phyloP scores from a whole-genome alignment of 2,888 invertebrate species.

The Deilephila porcellus region DNA sequence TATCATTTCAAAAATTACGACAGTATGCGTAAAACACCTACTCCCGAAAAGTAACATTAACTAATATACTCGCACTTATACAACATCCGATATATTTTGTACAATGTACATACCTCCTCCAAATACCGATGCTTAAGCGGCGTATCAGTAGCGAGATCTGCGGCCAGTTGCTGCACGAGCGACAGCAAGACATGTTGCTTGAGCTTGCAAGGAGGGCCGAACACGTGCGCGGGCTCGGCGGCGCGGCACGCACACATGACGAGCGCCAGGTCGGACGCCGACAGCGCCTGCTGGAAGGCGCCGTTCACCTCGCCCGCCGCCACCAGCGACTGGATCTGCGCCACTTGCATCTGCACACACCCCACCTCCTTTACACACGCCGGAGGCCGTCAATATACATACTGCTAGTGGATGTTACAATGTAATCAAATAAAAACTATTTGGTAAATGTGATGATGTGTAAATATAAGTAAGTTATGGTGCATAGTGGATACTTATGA shows the following conservation, averaged over 20 bases:
- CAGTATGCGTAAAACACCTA: too few species aligned
- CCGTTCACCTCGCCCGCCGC: constrained; percentile 91
- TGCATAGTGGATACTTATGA: too few species aligned
- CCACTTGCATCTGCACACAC: constrained; percentile 82
- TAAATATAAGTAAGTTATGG: too few species aligned
- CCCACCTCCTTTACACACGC: constrained; percentile 7
- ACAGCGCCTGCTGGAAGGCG: constrained; percentile 95
- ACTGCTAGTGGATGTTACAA: neutral
- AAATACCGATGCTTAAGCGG: constrained; percentile 61
- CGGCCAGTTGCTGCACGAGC: constrained; percentile 96
- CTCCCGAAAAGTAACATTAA: too few species aligned
- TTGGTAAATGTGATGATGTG: too few species aligned
- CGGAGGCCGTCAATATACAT: neutral
- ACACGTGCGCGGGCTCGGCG: constrained; percentile 91
- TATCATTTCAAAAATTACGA: too few species aligned
- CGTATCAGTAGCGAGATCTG: constrained; percentile 93
- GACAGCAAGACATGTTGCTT: constrained; percentile 96
- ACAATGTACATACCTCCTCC: neutral
- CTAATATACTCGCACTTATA: too few species aligned
- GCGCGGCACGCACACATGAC: constrained; percentile 95
- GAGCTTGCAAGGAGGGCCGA: constrained; percentile 89
- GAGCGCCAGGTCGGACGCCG: constrained; percentile 93
- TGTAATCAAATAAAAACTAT: too few species aligned
- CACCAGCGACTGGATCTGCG: constrained; percentile 88
- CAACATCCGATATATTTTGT: too few species aligned